Evolutionary conservation across 2,797 vertebrate species (phyloP), one percentile per base, ranked within the genome.

Genomic region (Lagodon rhomboides): DNA sequence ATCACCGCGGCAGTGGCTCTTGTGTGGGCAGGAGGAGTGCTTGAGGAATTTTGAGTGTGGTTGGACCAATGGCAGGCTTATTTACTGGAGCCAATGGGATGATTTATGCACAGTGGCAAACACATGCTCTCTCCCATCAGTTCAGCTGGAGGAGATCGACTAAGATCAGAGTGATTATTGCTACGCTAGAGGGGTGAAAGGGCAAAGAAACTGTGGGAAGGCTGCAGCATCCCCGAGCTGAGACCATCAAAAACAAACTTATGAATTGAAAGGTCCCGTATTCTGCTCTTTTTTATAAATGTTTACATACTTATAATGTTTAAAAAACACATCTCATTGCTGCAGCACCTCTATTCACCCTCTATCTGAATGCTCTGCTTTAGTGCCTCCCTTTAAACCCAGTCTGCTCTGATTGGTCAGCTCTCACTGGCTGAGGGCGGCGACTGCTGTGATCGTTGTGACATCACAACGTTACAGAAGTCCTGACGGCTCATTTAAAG

Each of bases 11-110:
- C 87, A 85, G 83, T 71, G 75, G 83, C 86, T 91, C 87, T 89
- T 83, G 86, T 90, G 91, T 88, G 91, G 90, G 89, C 87, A 87
- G 86, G 80, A 91, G 78, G 82, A 88, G 85, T 60, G 85, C 83
- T 79, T 54, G 81, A 90, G 92, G 91, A 93, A 93, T 93, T 85
- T 25, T 56, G 77, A 82, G 79, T 88, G 89, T 50, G 91, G 93
- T 91, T n/a, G 81, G 68, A 90, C 85, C 84, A 74, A 89, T 86
- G 85, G 88, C 80, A 71, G 85, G 34, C 79, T 73, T 58, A 65
- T 77, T 88, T 76, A 82, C 75, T 65, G 47, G 80, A 85, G 86
- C 87, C 88, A 85, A 65, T 75, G 51, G 50, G 78, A 87, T 90
- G 92, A 92, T 92, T 91, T 88, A 88, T 91, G 85, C 75, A 71